These are phyloP conservation scores for Homarus gammarus DNA, from an alignment of 2,888 invertebrate genomes.

Conservation along the genomic window DNA sequence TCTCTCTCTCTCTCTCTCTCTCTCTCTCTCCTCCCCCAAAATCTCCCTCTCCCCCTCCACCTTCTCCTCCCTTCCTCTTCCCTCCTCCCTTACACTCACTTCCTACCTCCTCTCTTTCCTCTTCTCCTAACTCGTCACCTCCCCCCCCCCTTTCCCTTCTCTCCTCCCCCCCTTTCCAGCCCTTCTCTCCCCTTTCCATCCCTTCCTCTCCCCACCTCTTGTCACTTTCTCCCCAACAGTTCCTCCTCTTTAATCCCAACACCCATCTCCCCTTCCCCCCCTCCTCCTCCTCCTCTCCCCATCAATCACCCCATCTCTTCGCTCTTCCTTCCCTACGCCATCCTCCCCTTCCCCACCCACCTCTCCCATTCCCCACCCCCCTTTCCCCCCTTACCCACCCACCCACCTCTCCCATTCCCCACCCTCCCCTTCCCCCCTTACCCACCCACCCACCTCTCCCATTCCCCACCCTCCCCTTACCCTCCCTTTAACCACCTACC, in stretches of 20 bases:
- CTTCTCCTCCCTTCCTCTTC: constrained; percentile 2
- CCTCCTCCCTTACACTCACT: too few relatives aligned
- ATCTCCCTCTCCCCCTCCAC: background rate
- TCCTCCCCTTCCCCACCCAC: background rate
- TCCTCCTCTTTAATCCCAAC: too few relatives aligned
- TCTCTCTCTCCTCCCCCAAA: too few relatives aligned
- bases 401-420: background rate
- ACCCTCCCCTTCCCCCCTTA: too few relatives aligned
- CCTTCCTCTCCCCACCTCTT: too few relatives aligned
- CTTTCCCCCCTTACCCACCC: background rate
- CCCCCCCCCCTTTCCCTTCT: constrained; percentile 5
- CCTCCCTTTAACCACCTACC: background rate
- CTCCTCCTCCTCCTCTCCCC: constrained; percentile 38
- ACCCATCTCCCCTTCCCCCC: constrained; percentile 12
- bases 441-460: constrained; percentile 11
- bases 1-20: background rate
- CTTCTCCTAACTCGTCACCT: background rate
- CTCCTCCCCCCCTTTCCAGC: background rate
- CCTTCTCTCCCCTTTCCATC: constrained; percentile 9
- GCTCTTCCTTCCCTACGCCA: background rate
- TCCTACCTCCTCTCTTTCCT: background rate
- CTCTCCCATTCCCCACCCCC: constrained; percentile 17
- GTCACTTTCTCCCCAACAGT: too few relatives aligned
- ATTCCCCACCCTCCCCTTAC: background rate
- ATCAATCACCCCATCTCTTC: background rate